These are phyloP conservation scores for Merluccius polli DNA, from an alignment of 2,797 vertebrate species.

Conservation along the genomic window DNA sequence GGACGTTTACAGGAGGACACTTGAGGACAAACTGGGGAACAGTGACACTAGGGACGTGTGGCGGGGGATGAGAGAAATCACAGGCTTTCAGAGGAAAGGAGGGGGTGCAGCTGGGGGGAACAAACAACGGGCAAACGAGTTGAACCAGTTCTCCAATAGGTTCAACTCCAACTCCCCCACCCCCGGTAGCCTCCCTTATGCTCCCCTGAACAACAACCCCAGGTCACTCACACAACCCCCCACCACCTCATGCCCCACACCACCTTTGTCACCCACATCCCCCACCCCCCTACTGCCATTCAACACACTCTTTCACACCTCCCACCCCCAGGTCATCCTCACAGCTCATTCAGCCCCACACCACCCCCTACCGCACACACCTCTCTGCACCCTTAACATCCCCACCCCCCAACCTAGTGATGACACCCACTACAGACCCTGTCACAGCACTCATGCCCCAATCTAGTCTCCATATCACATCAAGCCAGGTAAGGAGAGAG, in stretches of 20 bases:
- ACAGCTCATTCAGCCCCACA: too few species aligned
- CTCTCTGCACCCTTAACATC: background rate
- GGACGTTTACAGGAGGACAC: background rate
- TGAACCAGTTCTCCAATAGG: background rate
- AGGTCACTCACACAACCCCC: background rate
- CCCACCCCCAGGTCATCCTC: too few species aligned
- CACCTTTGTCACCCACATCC: background rate
- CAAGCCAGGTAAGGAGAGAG: background rate
- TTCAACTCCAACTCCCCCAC: too few species aligned
- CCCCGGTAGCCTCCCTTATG: too few species aligned
- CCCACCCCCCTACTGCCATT: background rate
- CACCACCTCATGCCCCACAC: background rate
- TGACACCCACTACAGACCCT: background rate
- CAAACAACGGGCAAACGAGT: background rate
- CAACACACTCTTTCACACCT: background rate
- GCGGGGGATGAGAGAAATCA: background rate
- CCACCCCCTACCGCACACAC: too few species aligned
- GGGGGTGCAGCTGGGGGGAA: background rate
- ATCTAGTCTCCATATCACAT: background rate
- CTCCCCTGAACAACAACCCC: too few species aligned
- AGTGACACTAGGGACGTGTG: background rate
- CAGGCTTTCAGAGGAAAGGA: background rate
- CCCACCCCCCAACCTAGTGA: background rate
- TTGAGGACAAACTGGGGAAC: background rate
- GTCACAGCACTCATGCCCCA: background rate